Conservation (phyloP, 1,140 invertebrate genomes). For the Drosophila sproati region DNA sequence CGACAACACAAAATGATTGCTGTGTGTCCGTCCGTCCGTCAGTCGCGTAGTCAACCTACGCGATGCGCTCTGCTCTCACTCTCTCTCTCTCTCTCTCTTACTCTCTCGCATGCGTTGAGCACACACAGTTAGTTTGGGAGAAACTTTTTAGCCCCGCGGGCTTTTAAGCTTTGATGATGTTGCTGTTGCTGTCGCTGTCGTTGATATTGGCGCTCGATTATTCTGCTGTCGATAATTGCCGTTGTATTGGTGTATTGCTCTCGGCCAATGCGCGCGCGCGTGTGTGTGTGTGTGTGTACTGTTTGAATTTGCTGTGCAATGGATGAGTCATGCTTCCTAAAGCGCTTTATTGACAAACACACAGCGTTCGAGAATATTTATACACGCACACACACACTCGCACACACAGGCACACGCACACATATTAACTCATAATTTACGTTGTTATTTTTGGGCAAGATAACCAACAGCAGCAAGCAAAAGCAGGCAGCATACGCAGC, state of each 20-base stretch:
- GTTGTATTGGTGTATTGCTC: constrained; percentile 55
- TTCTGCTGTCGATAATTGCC: constrained; percentile 57
- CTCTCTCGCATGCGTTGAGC: not conserved
- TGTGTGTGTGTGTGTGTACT: constrained; percentile 28
- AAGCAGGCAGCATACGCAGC: constrained; percentile 53
- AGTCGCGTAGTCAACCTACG: constrained; percentile 4
- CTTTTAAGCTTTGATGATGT: constrained; percentile 58
- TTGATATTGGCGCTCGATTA: constrained; percentile 59
- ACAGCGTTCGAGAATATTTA: constrained; percentile 63
- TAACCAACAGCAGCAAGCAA: constrained; percentile 47
- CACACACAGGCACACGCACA: constrained; percentile 23
- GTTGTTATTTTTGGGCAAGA: constrained; percentile 78
- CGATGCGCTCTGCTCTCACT: constrained; percentile 19
- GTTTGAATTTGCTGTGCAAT: constrained; percentile 67
- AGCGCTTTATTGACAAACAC: constrained; percentile 69
- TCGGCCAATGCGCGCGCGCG: constrained; percentile 12
- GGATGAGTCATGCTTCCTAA: constrained; percentile 66
- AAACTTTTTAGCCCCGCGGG: constrained; percentile 52
- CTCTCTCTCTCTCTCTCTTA: constrained; percentile 15
- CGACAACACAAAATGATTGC: constrained; percentile 55
- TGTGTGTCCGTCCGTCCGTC: not conserved
- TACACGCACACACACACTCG: constrained; percentile 54
- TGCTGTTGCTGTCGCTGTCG: constrained; percentile 35
- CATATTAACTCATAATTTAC: constrained; percentile 81
- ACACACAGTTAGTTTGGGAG: constrained; percentile 19